Conservation (phyloP, 2,113 vertebrate genomes). For the Tychaedon coryphoeus region DNA sequence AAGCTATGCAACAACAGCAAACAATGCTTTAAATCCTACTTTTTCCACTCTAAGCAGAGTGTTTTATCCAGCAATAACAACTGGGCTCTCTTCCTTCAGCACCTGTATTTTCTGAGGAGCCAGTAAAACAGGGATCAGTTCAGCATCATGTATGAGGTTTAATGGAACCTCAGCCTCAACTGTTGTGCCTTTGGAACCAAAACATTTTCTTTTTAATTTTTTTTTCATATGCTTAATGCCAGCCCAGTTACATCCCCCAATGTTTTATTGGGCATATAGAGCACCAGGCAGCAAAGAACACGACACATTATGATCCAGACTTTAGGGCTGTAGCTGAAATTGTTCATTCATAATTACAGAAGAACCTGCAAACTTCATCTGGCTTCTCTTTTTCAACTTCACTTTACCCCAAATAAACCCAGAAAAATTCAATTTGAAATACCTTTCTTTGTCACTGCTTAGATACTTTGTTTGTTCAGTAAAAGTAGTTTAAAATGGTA, state of each 20-base stretch:
- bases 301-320: background rate
- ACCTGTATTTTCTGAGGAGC: slow-evolving; percentile 36
- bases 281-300: background rate
- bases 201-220: background rate
- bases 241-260: background rate
- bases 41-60: background rate
- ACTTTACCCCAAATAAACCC: background rate
- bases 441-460: background rate
- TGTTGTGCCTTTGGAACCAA: background rate
- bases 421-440: background rate
- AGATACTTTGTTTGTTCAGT: background rate
- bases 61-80: background rate
- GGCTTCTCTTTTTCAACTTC: background rate
- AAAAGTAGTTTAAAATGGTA: background rate
- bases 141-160: background rate
- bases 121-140: background rate
- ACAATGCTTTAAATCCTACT: background rate
- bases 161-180: background rate
- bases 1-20: background rate
- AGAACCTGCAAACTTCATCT: background rate
- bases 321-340: background rate
- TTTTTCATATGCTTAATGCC: background rate
- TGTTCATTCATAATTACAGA: background rate
- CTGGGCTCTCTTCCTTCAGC: background rate
- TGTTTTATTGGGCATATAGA: background rate